A percentile compares a stretch with the other conserved stretches of the same genome.
These are phyloP conservation scores for Corythornis leucogaster DNA, from an alignment of 2,797 vertebrate genomes.

Conservation along the genomic window DNA sequence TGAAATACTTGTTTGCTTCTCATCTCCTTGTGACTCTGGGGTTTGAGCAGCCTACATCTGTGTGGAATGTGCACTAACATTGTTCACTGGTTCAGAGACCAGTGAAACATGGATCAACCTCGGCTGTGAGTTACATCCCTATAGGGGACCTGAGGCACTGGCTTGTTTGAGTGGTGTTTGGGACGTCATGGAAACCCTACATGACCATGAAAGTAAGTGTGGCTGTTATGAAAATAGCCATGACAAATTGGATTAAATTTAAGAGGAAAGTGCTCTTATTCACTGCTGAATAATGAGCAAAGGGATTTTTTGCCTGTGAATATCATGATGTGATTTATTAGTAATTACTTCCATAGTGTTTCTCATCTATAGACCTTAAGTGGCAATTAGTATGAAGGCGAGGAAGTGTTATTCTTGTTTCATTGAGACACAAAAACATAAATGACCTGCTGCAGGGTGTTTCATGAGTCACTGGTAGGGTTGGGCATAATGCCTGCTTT, in stretches of 20 bases:
- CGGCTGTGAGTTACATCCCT: neutral
- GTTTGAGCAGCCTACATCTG: neutral
- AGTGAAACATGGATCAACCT: neutral
- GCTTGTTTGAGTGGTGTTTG: neutral
- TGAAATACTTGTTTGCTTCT: neutral
- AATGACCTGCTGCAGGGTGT: slow-evolving; percentile 30
- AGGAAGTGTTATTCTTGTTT: slow-evolving; percentile 34
- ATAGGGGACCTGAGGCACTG: rapidly evolving
- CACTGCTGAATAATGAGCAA: neutral
- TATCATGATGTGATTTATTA: slow-evolving; percentile 27
- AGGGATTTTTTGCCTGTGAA: slow-evolving; percentile 1
- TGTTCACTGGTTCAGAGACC: neutral
- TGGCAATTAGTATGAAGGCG: slow-evolving; percentile 45
- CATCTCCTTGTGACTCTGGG: rapidly evolving
- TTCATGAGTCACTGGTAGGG: slow-evolving; percentile 32
- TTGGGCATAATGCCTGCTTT: neutral
- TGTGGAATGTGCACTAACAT: neutral
- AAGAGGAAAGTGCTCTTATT: neutral
- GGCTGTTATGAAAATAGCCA: slow-evolving; percentile 38
- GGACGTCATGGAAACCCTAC: neutral
- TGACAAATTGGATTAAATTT: slow-evolving; percentile 13
- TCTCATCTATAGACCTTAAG: slow-evolving; percentile 43
- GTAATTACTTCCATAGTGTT: slow-evolving; percentile 5
- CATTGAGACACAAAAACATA: slow-evolving; percentile 14
- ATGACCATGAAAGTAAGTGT: neutral